phyloP scores from a whole-genome alignment of 2,888 invertebrate genomes.

The Agonum fuliginosum region DNA sequence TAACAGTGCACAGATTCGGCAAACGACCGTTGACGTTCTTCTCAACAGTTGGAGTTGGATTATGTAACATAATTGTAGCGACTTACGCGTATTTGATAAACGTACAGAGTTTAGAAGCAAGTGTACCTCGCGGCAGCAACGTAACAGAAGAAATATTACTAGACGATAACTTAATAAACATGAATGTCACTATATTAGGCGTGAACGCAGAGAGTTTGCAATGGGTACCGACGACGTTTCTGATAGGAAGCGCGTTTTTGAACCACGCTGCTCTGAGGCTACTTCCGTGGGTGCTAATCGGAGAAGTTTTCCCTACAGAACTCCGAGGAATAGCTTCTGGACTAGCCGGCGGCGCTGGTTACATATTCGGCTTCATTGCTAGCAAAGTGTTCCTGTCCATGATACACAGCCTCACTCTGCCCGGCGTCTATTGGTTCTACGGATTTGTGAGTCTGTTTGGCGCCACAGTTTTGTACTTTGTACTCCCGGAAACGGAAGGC shows the following conservation, averaged over 20 bases:
- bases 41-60: constrained; percentile 80
- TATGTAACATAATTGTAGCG: constrained; percentile 79
- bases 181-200: constrained; percentile 8
- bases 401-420: constrained; percentile 78
- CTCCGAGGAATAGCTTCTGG: constrained; percentile 84
- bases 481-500: constrained; percentile 89
- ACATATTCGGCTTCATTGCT: constrained; percentile 83
- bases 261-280: constrained; percentile 82
- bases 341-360: constrained; percentile 82
- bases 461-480: constrained; percentile 79
- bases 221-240: constrained; percentile 82
- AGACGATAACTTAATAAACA: not conserved
- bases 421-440: constrained; percentile 85
- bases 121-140: not conserved
- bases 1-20: constrained; percentile 82
- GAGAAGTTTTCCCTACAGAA: constrained; percentile 83
- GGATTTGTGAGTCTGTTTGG: constrained; percentile 79
- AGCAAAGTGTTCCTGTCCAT: constrained; percentile 84
- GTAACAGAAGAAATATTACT: not conserved
- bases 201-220: constrained; percentile 36
- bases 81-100: constrained; percentile 73
- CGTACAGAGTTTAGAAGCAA: constrained; percentile 17
- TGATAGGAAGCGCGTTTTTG: constrained; percentile 81
- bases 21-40: constrained; percentile 82
- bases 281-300: constrained; percentile 87